Evolutionary conservation across 2,797 vertebrate genomes (phyloP).

Genomic region (Tokudaia muenninki): DNA sequence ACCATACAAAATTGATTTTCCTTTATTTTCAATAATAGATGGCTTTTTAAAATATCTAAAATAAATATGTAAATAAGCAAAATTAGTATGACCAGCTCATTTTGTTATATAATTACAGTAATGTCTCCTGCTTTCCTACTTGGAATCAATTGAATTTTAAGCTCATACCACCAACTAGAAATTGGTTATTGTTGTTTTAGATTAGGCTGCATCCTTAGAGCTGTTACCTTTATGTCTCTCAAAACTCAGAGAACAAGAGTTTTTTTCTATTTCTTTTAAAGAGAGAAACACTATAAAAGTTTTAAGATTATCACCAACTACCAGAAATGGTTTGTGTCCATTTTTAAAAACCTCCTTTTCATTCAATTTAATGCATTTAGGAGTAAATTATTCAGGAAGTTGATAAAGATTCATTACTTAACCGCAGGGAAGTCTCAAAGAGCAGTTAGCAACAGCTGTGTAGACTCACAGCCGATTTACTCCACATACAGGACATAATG

Average conservation of each 20-base stretch:
- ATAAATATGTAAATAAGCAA: slow-evolving; percentile 43
- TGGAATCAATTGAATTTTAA: slow-evolving; percentile 1
- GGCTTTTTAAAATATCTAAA: slow-evolving; percentile 10
- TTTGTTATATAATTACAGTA: slow-evolving; percentile 44
- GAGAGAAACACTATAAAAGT: slow-evolving; percentile 63
- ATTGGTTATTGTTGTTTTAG: background rate
- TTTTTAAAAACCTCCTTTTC: slow-evolving; percentile 78
- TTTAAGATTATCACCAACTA: slow-evolving; percentile 70
- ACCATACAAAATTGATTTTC: background rate
- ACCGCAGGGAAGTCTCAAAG: slow-evolving; percentile 71
- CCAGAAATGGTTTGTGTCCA: slow-evolving; percentile 75
- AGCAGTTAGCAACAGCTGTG: slow-evolving; percentile 77
- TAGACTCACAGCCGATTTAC: slow-evolving; percentile 63
- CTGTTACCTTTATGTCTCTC: background rate
- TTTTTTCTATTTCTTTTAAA: background rate
- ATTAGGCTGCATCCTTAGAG: slow-evolving; percentile 7
- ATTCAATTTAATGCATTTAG: slow-evolving; percentile 76
- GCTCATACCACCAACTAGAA: background rate
- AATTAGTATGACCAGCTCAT: background rate
- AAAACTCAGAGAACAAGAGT: slow-evolving; percentile 52
- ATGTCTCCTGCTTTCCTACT: slow-evolving; percentile 15
- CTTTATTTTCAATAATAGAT: background rate
- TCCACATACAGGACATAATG: slow-evolving; percentile 66
- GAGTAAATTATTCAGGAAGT: slow-evolving; percentile 83
- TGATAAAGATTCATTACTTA: slow-evolving; percentile 80